Evolutionary conservation across 2,113 vertebrate genomes (phyloP), one percentile per base, ranked within the genome.

Genomic region (Todiramphus saurophagus): DNA sequence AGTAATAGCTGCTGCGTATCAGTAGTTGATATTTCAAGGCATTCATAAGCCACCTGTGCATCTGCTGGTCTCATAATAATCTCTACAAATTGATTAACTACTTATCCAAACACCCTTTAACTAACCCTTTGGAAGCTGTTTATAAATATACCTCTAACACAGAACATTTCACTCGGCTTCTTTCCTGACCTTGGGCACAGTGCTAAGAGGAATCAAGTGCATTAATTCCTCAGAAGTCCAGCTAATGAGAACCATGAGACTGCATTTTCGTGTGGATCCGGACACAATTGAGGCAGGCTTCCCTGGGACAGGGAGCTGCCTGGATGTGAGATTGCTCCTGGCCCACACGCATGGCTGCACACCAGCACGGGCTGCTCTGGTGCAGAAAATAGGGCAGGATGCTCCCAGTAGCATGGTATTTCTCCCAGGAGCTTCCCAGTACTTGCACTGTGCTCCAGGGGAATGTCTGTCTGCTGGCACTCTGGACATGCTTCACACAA

Each of bases 41-140:
- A 23, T 76, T 89, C 74, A 25, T 25, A 73, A 78, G 76, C 83
- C 96, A 43, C 66, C 53, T 79, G 2, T 83, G 78, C 66, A 35
- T 87, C 84, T 89, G 44, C 84, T 91, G 70, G 5, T 19, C 48
- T 94, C 39, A 31, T 83, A 67, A 85, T 73, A 68, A 87, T 84
- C 84, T 85, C 21, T 91, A 69, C 28, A 69, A 90, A 91, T 76
- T 91, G 87, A 94, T 96, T 66, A 95, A 30, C 62, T 89, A 11
- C 59, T 93, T 92, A 88, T 41, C 50, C 85, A 80, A 89, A 77
- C 70, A 91, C 44, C 37, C 75, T 62, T 80, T 96, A 62, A 77
- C 74, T 56, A 66, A 56, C 87, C 84, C 59, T 64, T 62, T n/a
- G 53, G 50, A 81, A 93, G 37, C 35, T 87, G 30, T 50, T 79